Evolutionary conservation across 2,888 invertebrate species (phyloP), one percentile per base, ranked within the genome.

Genomic region (Pilophorus perplexus): DNA sequence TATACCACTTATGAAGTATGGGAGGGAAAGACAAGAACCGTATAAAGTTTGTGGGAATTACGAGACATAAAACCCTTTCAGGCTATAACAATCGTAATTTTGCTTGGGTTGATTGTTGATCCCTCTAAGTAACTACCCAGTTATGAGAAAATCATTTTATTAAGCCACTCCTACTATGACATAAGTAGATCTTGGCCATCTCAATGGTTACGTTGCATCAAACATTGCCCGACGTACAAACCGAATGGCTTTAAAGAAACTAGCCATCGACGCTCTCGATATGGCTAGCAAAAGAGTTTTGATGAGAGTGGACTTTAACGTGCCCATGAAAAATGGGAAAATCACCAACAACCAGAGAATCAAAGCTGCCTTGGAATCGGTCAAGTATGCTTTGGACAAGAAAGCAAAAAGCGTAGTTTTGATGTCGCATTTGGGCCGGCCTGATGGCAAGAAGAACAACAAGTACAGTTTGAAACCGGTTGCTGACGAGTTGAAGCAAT

Each of bases 231-330:
- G n/a, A n/a, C n/a, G n/a, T n/a, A n/a, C n/a, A n/a, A n/a, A n/a
- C 2, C n/a, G 20, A 75, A 93, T 93, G 93, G 86, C 90, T 74
- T 79, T 93, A 67, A 95, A 95, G 75, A 97, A 97, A 81, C 81
- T 96, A 38, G 88, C 90, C 75, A 92, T 97, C 74, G 93, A 95
- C 79, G 84, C 87, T 66, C 79, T 98, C 33, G 89, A 91, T 75
- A 79, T 99, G 70, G 82, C 85, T 68, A 91, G 88, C 70, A 94
- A 98, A 78, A 84, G 98, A 22, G 91, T 98, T 27, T 80, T 98
- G n/a, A 95, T 98, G 84, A 86, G 97, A 76, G 99, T 99, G 64
- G 99, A 99, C 78, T 99, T 99, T 80, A 99, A 99, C 80, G 97
- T 99, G 8, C 99, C 99, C 1, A 78, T 93, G 68, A 98, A 99